These are phyloP conservation scores for Nasonovia ribisnigri DNA, from an alignment of 2,888 invertebrate species.

Conservation along the genomic window DNA sequence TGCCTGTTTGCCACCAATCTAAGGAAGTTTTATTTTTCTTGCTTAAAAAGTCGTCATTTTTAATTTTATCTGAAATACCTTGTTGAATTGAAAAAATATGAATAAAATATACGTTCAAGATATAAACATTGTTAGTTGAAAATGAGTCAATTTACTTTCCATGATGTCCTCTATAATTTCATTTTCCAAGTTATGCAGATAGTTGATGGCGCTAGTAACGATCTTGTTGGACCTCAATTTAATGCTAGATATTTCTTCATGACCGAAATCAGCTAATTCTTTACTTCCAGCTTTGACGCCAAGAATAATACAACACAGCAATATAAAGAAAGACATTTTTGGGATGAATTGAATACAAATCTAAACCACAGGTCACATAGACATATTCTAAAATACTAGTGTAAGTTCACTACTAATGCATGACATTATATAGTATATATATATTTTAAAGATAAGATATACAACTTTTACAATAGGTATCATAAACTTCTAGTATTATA, in stretches of 20 bases:
- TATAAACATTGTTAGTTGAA: background rate
- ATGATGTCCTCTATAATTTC: background rate
- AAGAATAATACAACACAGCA: background rate
- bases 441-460: background rate
- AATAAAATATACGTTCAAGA: no score
- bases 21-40: background rate
- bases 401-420: no score
- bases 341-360: background rate
- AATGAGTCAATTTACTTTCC: background rate
- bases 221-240: background rate
- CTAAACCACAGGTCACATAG: background rate
- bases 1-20: conserved; percentile 87
- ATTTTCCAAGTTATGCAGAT: background rate
- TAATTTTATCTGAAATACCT: background rate
- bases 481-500: no score
- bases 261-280: background rate
- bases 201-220: background rate
- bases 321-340: background rate
- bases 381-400: background rate
- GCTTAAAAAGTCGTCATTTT: background rate
- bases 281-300: background rate
- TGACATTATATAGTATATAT: no score
- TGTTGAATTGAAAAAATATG: background rate
- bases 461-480: no score
- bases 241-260: background rate